Percentiles rank a stretch among this genome's conserved stretches.
phyloP scores from a whole-genome alignment of 1,140 invertebrate species.

The Phymorhynchus buccinoides region DNA sequence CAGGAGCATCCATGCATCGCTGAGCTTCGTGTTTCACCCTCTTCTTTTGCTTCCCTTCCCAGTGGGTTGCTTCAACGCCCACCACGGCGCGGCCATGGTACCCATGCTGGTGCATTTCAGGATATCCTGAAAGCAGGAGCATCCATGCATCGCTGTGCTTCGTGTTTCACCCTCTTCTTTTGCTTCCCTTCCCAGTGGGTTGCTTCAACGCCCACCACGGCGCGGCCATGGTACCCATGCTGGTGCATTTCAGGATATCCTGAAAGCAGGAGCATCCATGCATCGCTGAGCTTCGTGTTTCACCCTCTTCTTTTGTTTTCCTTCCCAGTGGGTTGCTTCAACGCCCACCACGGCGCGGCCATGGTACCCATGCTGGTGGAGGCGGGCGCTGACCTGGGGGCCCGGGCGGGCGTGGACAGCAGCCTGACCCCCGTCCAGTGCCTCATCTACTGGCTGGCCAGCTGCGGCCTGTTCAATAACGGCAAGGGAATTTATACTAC shows the following conservation, averaged over 20 bases:
- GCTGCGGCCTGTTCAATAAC: neutral
- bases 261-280: too few species aligned
- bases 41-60: neutral
- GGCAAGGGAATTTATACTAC: too few species aligned
- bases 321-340: neutral
- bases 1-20: too few species aligned
- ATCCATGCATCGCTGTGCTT: too few species aligned
- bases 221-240: neutral
- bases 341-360: neutral
- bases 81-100: neutral
- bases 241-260: too few species aligned
- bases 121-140: too few species aligned
- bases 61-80: neutral
- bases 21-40: neutral
- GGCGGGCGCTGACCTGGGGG: slow-evolving; percentile 11
- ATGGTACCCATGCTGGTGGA: neutral
- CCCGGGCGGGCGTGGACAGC: neutral
- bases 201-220: neutral
- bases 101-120: slow-evolving; percentile 1
- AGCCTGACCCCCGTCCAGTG: neutral
- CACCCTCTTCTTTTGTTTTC: neutral
- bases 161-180: neutral
- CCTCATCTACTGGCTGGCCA: neutral
- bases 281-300: too few species aligned
- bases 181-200: neutral